Conservation (phyloP, 64 coral and sea anemone genomes). For the Catalaphyllia jardinei region DNA sequence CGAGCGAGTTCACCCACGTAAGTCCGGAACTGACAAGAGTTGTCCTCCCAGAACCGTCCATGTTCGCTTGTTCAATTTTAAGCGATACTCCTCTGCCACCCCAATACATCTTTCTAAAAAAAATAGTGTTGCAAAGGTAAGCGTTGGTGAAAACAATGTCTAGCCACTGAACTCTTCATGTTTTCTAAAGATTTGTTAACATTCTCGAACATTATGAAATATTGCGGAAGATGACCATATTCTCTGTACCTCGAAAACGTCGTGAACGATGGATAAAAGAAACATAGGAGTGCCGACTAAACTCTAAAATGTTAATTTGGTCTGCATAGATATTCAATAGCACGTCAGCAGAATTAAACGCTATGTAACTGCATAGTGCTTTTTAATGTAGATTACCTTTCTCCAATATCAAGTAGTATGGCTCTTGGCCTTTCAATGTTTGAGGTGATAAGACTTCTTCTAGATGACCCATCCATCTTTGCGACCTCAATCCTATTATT, state of each 20-base stretch:
- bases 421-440: conserved; percentile 61
- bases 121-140: not conserved
- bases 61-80: conserved; percentile 67
- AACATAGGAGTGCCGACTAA: too few species aligned
- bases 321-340: not conserved
- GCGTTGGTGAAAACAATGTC: too few species aligned
- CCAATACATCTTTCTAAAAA: conserved; percentile 77
- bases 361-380: not conserved
- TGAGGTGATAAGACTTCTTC: conserved; percentile 35
- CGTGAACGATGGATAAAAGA: too few species aligned
- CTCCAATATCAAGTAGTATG: conserved; percentile 44
- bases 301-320: too few species aligned
- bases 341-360: too few species aligned
- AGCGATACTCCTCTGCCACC: conserved; percentile 58
- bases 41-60: conserved; percentile 70
- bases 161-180: too few species aligned
- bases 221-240: too few species aligned
- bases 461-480: conserved; percentile 56
- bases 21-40: conserved; percentile 49
- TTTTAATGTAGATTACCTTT: conserved; percentile 42
- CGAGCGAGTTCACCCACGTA: conserved; percentile 51
- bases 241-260: too few species aligned
- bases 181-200: too few species aligned
- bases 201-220: too few species aligned
- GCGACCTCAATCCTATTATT: conserved; percentile 71